These are phyloP conservation scores for Mohoua ochrocephala DNA, from an alignment of 2,113 vertebrate species.

Conservation along the genomic window DNA sequence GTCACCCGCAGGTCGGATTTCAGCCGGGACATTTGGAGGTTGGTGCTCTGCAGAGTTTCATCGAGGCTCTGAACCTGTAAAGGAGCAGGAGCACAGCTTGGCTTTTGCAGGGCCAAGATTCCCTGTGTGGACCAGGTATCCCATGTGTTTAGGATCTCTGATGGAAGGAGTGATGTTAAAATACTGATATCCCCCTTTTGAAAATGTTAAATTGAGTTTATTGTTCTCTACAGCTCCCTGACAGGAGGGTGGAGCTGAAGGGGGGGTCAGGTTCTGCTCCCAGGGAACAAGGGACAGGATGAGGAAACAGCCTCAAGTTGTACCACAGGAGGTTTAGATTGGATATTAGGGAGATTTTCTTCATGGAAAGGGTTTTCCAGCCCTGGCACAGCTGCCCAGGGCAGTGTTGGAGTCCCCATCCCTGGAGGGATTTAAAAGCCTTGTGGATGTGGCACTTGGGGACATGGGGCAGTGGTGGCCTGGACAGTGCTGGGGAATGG, in stretches of 20 bases:
- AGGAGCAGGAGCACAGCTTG: background rate
- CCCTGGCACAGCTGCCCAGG: background rate
- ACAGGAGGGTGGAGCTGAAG: background rate
- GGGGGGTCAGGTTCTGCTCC: background rate
- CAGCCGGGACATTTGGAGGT: conserved; percentile 74
- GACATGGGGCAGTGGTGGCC: accelerated
- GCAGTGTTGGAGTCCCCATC: background rate
- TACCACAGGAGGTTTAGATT: background rate
- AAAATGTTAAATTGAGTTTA: background rate
- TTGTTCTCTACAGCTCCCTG: too few species aligned
- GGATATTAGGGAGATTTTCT: background rate
- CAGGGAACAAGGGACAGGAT: background rate
- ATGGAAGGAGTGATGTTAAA: background rate
- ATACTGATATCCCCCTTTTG: accelerated
- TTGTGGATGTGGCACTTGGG: background rate
- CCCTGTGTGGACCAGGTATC: accelerated
- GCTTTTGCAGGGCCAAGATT: background rate
- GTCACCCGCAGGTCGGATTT: conserved; percentile 75
- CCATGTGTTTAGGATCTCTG: background rate
- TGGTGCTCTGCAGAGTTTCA: conserved; percentile 75
- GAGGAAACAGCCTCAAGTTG: background rate
- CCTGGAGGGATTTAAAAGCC: background rate
- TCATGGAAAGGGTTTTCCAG: background rate
- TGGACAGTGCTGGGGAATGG: background rate
- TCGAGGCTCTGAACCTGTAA: conserved; percentile 78